Conservation (phyloP, 1,140 invertebrate genomes). For the Agraylea sexmaculata region DNA sequence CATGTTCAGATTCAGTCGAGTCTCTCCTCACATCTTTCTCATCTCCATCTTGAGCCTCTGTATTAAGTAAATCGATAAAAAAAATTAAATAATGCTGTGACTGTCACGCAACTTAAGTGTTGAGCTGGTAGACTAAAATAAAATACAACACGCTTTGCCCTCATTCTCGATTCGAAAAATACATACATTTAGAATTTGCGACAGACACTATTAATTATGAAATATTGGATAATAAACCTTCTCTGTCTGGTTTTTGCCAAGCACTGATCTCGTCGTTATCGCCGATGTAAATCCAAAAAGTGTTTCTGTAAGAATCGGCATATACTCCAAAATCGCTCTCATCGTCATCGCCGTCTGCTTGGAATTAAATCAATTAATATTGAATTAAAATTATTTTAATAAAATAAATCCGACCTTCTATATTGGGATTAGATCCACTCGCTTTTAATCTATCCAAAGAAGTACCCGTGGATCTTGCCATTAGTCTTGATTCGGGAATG, state of each 20-base stretch:
- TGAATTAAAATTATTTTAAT: background rate
- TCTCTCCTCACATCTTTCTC: constrained; percentile 38
- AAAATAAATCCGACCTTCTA: constrained; percentile 29
- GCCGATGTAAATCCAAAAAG: constrained; percentile 64
- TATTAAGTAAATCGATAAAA: constrained; percentile 13
- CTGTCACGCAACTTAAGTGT: background rate
- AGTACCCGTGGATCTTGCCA: constrained; percentile 57
- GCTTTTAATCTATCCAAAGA: constrained; percentile 60
- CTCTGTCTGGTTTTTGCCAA: constrained; percentile 45
- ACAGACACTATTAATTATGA: background rate
- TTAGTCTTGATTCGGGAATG: constrained; percentile 48
- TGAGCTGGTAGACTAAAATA: background rate
- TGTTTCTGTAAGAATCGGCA: constrained; percentile 55
- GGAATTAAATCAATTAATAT: constrained; percentile 3
- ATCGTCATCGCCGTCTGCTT: constrained; percentile 41
- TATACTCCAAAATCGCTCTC: constrained; percentile 56
- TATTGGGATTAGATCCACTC: constrained; percentile 50
- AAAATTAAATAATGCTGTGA: background rate
- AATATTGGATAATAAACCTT: constrained; percentile 12
- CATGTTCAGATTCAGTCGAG: constrained; percentile 77
- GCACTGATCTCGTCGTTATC: constrained; percentile 58
- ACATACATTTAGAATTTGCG: background rate
- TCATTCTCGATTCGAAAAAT: constrained; percentile 1
- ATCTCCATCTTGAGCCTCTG: constrained; percentile 17
- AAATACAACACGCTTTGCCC: constrained; percentile 2